Percentiles rank a stretch among this genome's conserved stretches.
phyloP scores from a whole-genome alignment of 2,888 invertebrate species.

The Dugesia japonica region DNA sequence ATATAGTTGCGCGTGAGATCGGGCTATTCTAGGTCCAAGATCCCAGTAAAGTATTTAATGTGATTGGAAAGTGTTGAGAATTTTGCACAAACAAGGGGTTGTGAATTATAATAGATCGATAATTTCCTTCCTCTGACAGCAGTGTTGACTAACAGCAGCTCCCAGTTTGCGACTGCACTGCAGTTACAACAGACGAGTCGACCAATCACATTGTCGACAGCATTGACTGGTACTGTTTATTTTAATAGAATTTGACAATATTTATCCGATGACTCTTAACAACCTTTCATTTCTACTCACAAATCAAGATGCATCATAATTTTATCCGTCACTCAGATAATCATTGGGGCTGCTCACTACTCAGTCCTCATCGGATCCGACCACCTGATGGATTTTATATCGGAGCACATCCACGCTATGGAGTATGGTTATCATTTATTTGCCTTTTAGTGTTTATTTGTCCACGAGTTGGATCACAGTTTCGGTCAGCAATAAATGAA shows the following conservation, averaged over 20 bases:
- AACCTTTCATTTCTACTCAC: conserved; percentile 13
- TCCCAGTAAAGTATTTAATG: not conserved
- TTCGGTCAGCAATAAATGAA: not conserved
- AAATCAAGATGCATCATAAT: not conserved
- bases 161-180: conserved; percentile 16
- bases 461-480: not conserved
- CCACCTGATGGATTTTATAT: not conserved
- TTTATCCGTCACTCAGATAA: not conserved
- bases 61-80: conserved; percentile 8
- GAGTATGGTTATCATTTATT: not conserved
- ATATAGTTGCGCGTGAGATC: not conserved
- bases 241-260: conserved; percentile 20
- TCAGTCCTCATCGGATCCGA: conserved; percentile 9
- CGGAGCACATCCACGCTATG: not conserved
- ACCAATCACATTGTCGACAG: conserved; percentile 16
- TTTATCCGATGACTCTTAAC: conserved; percentile 15
- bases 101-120: conserved; percentile 1
- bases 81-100: conserved; percentile 8
- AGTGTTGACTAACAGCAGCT: conserved; percentile 14
- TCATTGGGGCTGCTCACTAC: not conserved
- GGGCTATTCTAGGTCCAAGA: not conserved
- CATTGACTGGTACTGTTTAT: conserved; percentile 1
- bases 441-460: not conserved
- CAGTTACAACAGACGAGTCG: not conserved
- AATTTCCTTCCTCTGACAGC: not conserved